Base-by-base conservation (phyloP, 2,797 vertebrate genomes). In the Telmatherina bonti region DNA sequence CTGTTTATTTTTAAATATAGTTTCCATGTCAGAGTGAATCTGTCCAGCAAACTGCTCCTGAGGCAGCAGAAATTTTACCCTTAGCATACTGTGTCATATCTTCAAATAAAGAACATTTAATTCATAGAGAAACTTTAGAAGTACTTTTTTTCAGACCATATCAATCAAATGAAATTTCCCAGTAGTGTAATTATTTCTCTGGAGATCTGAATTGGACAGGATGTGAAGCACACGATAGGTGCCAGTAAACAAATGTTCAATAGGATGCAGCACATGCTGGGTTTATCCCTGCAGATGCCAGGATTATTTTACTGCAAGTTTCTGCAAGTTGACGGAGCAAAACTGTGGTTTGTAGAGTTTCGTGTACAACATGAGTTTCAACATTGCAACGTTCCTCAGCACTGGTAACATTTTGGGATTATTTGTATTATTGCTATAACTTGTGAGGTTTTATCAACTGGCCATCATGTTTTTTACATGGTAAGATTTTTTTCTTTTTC, bases 151-250 rank as follows among this genome's bases (percentile, higher is more conserved):
- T 53, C 81, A 82, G 52, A 51, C 47, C 9, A 10, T 47, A 31
- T 67, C 74, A 67, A 24, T 78, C 41, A 66, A 68, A 62, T 22
- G 13, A 33, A 29, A 67, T 73, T 81, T 72, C 67, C 35, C 72
- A 80, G 74, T 45, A 70, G 35, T 47, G 16, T 26, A 70, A 78
- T 18, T 51, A 22, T 55, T 58, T 33, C 58, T 55, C n/a, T 55
- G n/a, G n/a, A n/a, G n/a, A n/a, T 24, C 56, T 75, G 12, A 59
- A 67, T 7, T 53, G 29, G 38, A 41, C 26, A 20, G 18, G 13
- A 20, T 70, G 30, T 64, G 69, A 73, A 70, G 56, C 54, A 38
- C 16, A 26, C 30, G 8, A 10, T 36, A 62, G 31, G 45, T 80
- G 66, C 65, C 79, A 69, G 67, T 33, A 58, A 65, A 59, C 54